Conservation (phyloP, 2,113 vertebrate genomes). For the Himantopus leucocephalus region DNA sequence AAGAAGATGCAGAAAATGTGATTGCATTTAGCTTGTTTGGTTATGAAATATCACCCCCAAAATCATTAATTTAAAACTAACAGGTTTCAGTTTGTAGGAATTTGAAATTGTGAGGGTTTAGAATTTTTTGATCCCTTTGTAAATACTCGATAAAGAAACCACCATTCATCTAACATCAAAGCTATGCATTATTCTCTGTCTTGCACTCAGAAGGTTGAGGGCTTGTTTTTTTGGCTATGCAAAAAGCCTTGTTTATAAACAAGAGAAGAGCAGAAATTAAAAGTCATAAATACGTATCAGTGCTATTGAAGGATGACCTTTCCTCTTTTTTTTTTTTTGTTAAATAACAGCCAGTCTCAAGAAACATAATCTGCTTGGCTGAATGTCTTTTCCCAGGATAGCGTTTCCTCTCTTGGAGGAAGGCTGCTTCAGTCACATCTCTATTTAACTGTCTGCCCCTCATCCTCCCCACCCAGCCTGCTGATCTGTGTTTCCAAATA, state of each 20-base stretch:
- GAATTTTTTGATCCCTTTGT: not conserved
- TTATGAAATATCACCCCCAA: not conserved
- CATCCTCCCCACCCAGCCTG: conserved; percentile 25
- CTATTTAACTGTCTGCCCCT: conserved; percentile 20
- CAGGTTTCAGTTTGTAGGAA: not conserved
- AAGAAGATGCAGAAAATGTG: not conserved
- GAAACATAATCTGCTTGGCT: not conserved
- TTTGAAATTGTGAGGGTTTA: not conserved
- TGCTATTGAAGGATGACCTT: not conserved
- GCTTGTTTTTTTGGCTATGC: not conserved
- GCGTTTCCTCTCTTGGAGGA: conserved; percentile 48
- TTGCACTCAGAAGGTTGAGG: not conserved
- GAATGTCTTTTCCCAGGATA: conserved; percentile 21
- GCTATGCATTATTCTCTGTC: not conserved
- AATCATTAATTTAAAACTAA: not conserved
- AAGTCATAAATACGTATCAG: not conserved
- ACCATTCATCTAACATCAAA: not conserved
- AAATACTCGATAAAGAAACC: not conserved
- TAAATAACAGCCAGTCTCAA: not conserved
- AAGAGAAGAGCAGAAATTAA: not conserved
- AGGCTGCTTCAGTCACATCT: conserved; percentile 2
- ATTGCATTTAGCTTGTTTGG: not conserved
- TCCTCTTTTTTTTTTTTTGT: not conserved
- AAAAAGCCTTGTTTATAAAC: not conserved
- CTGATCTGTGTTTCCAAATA: conserved; percentile 29